These are phyloP conservation scores for Nylanderia fulva DNA, from an alignment of 1,140 invertebrate species.

Conservation along the genomic window DNA sequence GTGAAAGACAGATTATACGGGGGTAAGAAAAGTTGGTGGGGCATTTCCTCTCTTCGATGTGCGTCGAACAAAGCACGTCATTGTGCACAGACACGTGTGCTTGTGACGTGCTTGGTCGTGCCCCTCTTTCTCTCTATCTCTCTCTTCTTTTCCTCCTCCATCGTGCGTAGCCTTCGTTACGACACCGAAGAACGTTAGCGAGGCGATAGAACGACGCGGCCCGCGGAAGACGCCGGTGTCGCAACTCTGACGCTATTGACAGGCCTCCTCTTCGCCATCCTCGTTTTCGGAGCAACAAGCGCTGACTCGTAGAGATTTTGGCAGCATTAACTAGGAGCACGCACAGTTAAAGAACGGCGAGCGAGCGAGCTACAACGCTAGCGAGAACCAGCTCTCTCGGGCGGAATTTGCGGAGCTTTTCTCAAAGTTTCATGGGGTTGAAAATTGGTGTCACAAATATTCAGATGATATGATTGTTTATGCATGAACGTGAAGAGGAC, in stretches of 20 bases:
- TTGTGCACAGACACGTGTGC: slow-evolving; percentile 20
- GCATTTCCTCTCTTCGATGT: background rate
- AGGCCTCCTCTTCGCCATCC: slow-evolving; percentile 11
- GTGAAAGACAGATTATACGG: too few species aligned
- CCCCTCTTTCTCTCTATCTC: slow-evolving; percentile 39
- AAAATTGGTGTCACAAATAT: background rate
- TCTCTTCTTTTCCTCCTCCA: slow-evolving; percentile 10
- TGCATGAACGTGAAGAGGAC: background rate
- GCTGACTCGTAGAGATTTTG: slow-evolving; percentile 43
- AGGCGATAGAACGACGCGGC: slow-evolving; percentile 43
- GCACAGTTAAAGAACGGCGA: slow-evolving; percentile 15
- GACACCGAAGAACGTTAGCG: slow-evolving; percentile 34
- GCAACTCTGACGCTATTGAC: slow-evolving; percentile 41
- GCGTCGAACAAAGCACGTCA: slow-evolving; percentile 38
- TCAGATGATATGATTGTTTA: slow-evolving; percentile 5
- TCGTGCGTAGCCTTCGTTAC: slow-evolving; percentile 49
- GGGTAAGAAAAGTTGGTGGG: slow-evolving; percentile 28
- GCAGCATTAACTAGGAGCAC: slow-evolving; percentile 12
- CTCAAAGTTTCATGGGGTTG: background rate
- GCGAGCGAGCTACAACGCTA: background rate
- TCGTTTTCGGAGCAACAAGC: slow-evolving; percentile 16
- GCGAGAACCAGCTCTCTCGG: background rate
- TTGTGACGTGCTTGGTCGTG: slow-evolving; percentile 47
- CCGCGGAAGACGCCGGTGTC: slow-evolving; percentile 43
- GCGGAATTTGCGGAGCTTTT: background rate